phyloP scores from a whole-genome alignment of 2,113 vertebrate genomes.

The Notothenia rossii region DNA sequence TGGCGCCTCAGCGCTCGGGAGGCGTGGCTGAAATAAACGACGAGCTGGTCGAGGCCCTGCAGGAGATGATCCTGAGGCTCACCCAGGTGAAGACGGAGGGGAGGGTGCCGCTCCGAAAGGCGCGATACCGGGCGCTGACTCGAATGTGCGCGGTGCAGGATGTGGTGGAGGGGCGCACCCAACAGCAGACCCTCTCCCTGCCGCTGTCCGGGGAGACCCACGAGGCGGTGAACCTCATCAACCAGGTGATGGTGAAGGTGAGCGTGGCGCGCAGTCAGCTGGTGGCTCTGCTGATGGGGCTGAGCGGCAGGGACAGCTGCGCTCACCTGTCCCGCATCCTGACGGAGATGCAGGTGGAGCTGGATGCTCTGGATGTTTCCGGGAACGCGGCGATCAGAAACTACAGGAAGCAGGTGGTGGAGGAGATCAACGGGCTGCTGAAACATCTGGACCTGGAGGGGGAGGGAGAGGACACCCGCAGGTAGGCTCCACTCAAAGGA shows the following conservation, averaged over 20 bases:
- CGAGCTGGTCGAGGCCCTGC: slow-evolving; percentile 92
- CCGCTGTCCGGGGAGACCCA: slow-evolving; percentile 92
- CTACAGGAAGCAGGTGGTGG: slow-evolving; percentile 95
- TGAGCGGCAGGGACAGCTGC: slow-evolving; percentile 91
- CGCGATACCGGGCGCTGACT: slow-evolving; percentile 91
- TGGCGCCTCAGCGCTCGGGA: slow-evolving; percentile 87
- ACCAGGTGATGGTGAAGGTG: slow-evolving; percentile 93
- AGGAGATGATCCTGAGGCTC: slow-evolving; percentile 90
- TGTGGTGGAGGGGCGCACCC: slow-evolving; percentile 89
- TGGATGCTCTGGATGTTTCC: slow-evolving; percentile 95
- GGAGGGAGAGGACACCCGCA: slow-evolving; percentile 88
- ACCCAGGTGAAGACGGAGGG: slow-evolving; percentile 96
- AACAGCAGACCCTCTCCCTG: slow-evolving; percentile 89
- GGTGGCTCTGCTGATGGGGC: slow-evolving; percentile 93
- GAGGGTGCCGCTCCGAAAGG: slow-evolving; percentile 90
- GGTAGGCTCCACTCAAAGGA: slow-evolving; percentile 56
- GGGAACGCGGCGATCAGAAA: slow-evolving; percentile 91
- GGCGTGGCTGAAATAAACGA: slow-evolving; percentile 82
- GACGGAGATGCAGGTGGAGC: slow-evolving; percentile 92
- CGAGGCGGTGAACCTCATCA: slow-evolving; percentile 92
- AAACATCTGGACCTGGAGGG: slow-evolving; percentile 95
- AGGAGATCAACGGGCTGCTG: slow-evolving; percentile 94
- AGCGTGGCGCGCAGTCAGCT: slow-evolving; percentile 93
- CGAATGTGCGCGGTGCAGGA: slow-evolving; percentile 94
- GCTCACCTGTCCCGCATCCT: slow-evolving; percentile 93